A percentile compares a stretch with the other conserved stretches of the same genome.
Evolutionary conservation across 2,888 invertebrate genomes (phyloP).

Genomic region (Dysmachus trigonus): DNA sequence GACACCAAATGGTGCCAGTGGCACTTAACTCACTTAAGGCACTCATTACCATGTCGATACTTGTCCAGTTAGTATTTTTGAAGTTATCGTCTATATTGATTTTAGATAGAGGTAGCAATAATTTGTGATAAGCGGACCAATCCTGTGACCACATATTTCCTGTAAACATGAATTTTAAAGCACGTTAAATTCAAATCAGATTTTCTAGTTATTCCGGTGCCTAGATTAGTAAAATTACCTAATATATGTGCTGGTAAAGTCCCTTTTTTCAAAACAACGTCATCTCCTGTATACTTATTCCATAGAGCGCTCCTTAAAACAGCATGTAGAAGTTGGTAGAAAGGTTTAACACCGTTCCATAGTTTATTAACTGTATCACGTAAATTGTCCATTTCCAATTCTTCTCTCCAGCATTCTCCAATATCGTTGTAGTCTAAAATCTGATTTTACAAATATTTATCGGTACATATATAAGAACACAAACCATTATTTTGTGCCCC

Average conservation of each 20-base stretch:
- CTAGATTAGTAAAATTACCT: constrained; percentile 63
- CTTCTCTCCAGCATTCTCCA: constrained; percentile 73
- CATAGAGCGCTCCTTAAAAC: constrained; percentile 71
- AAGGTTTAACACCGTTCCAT: constrained; percentile 69
- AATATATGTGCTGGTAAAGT: constrained; percentile 76
- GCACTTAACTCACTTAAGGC: not conserved
- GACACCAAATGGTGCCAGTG: not conserved
- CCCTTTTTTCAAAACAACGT: constrained; percentile 68
- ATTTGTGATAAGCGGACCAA: constrained; percentile 70
- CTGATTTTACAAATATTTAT: not conserved
- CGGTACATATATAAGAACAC: not conserved
- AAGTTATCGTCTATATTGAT: constrained; percentile 68
- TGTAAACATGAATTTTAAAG: constrained; percentile 53
- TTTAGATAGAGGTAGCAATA: constrained; percentile 66
- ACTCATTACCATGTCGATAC: constrained; percentile 70
- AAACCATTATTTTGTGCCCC: constrained; percentile 74
- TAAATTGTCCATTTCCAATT: constrained; percentile 71
- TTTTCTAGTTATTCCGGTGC: not conserved
- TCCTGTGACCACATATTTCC: constrained; percentile 78
- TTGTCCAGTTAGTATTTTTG: constrained; percentile 67
- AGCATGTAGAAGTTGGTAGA: constrained; percentile 78
- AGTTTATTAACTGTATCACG: constrained; percentile 67
- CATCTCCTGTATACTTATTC: constrained; percentile 67
- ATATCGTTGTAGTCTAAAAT: constrained; percentile 71
- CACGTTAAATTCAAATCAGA: not conserved